These are phyloP conservation scores for Okapia johnstoni DNA, from an alignment of 2,113 vertebrate species.

Conservation along the genomic window DNA sequence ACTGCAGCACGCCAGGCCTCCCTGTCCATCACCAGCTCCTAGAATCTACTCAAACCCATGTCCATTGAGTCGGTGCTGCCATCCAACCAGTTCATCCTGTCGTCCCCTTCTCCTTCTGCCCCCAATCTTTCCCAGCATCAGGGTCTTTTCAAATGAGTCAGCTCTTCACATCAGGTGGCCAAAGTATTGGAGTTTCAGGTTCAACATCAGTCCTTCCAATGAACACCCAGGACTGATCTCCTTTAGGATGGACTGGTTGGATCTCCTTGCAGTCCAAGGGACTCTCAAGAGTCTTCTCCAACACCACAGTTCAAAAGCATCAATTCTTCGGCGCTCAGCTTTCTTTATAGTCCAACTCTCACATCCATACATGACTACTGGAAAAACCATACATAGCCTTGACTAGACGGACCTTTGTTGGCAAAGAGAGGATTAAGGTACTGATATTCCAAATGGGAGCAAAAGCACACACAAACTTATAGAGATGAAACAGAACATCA, in stretches of 20 bases:
- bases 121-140: not conserved
- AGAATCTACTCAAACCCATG: not conserved
- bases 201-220: not conserved
- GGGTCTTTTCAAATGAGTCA: not conserved
- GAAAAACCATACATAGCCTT: not conserved
- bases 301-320: not conserved
- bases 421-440: not conserved
- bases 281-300: not conserved
- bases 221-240: not conserved
- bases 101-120: accelerated
- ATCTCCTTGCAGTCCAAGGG: not conserved
- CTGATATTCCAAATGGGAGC: not conserved
- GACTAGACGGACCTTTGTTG: not conserved
- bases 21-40: not conserved
- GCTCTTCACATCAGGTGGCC: not conserved
- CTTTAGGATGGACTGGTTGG: not conserved
- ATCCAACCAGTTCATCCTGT: not conserved
- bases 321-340: accelerated
- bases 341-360: not conserved
- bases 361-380: not conserved
- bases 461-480: not conserved
- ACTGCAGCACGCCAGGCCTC: not conserved
- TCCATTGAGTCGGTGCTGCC: not conserved
- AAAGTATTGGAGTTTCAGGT: not conserved
- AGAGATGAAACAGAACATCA: not conserved